Conservation (phyloP, 1,140 invertebrate species). For the Pemphigus obesinymphae region DNA sequence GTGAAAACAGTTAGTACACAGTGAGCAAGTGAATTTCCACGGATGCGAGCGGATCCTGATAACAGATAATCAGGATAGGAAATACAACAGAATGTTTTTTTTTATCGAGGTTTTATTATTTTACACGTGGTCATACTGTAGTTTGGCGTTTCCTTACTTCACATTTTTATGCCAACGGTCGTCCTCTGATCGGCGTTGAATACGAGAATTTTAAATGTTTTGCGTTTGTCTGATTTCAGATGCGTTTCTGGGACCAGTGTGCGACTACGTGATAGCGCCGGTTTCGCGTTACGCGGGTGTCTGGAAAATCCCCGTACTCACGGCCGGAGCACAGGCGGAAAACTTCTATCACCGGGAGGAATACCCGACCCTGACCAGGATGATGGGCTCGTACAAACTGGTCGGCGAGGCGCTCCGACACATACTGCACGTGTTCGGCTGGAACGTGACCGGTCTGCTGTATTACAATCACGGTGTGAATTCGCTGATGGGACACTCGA, state of each 20-base stretch:
- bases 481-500: slow-evolving; percentile 60
- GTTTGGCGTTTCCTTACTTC: not conserved
- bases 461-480: slow-evolving; percentile 64
- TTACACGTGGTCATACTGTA: too few relatives aligned
- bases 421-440: slow-evolving; percentile 66
- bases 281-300: slow-evolving; percentile 78
- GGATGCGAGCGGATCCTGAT: too few relatives aligned
- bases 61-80: too few relatives aligned
- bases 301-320: slow-evolving; percentile 85
- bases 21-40: too few relatives aligned
- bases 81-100: too few relatives aligned
- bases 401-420: slow-evolving; percentile 65
- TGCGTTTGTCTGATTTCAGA: slow-evolving; percentile 63
- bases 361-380: slow-evolving; percentile 76
- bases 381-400: slow-evolving; percentile 77
- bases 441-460: slow-evolving; percentile 64
- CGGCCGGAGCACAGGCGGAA: slow-evolving; percentile 75
- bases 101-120: too few relatives aligned
- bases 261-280: slow-evolving; percentile 85
- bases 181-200: too few relatives aligned
- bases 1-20: too few relatives aligned
- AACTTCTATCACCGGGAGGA: slow-evolving; percentile 66
- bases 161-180: too few relatives aligned
- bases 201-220: too few relatives aligned
- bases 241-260: slow-evolving; percentile 84